Evolutionary conservation across 2,797 vertebrate genomes (phyloP).

Genomic region (Enoplosus armatus): DNA sequence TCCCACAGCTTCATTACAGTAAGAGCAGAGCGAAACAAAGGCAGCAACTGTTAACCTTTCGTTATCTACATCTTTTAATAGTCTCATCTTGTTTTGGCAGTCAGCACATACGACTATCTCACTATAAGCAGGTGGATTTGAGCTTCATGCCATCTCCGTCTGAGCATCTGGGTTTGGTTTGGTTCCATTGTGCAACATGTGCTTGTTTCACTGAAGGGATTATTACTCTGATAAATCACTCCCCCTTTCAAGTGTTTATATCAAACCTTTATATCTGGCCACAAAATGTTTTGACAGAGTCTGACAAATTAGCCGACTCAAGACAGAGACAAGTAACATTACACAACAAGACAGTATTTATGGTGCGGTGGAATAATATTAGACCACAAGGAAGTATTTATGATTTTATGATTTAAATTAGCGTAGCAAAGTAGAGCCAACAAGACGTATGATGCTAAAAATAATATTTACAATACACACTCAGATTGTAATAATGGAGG

Average conservation of each 20-base stretch:
- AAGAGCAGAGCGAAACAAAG: not conserved
- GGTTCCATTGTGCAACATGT: not conserved
- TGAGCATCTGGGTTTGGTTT: constrained; percentile 19
- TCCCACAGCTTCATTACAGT: not conserved
- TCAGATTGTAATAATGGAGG: not conserved
- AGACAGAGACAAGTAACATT: not conserved
- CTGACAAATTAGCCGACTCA: constrained; percentile 3
- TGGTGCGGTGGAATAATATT: not conserved
- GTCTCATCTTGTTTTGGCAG: not conserved
- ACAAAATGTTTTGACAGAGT: constrained; percentile 30
- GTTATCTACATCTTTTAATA: not conserved
- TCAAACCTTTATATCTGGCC: constrained; percentile 15
- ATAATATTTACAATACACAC: constrained; percentile 48
- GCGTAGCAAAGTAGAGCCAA: not conserved
- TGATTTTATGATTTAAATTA: constrained; percentile 6
- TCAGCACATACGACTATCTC: not conserved
- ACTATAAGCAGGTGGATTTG: not conserved
- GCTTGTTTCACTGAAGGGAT: constrained; percentile 1
- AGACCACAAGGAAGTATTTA: constrained; percentile 14
- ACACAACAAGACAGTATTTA: not conserved
- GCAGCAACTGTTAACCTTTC: not conserved
- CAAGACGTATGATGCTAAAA: not conserved
- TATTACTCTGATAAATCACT: constrained; percentile 30
- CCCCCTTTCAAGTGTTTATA: not conserved
- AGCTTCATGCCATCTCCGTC: constrained; percentile 15